phyloP scores from a whole-genome alignment of 2,797 vertebrate genomes.

The Typhlichthys subterraneus region DNA sequence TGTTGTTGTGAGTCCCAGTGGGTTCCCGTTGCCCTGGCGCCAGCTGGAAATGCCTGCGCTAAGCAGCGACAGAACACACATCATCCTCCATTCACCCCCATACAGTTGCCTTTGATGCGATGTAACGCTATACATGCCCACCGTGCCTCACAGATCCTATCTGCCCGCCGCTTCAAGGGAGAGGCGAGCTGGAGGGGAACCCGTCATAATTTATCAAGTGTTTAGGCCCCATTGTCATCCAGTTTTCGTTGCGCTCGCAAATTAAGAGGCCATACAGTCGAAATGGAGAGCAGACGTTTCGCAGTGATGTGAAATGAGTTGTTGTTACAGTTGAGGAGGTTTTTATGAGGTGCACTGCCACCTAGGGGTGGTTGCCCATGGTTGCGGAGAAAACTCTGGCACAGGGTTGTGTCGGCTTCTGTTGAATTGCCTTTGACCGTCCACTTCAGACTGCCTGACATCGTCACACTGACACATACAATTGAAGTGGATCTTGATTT shows the following conservation, averaged over 20 bases:
- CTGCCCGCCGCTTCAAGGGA: conserved; percentile 63
- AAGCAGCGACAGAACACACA: conserved; percentile 73
- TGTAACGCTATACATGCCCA: conserved; percentile 72
- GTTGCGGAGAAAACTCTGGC: conserved; percentile 57
- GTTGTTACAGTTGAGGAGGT: conserved; percentile 35
- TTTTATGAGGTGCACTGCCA: conserved; percentile 67
- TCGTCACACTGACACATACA: conserved; percentile 17
- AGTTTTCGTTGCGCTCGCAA: conserved; percentile 29
- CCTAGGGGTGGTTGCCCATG: conserved; percentile 65
- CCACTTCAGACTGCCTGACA: neutral
- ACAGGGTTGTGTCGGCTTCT: neutral
- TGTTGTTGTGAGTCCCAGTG: conserved; percentile 80
- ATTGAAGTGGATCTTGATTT: conserved; percentile 20
- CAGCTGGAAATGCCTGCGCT: conserved; percentile 80
- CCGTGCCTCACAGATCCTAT: conserved; percentile 68
- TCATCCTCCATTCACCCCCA: conserved; percentile 72
- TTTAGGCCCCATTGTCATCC: conserved; percentile 37
- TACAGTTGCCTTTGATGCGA: conserved; percentile 70
- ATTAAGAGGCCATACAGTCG: conserved; percentile 52
- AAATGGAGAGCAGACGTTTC: conserved; percentile 41
- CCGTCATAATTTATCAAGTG: conserved; percentile 63
- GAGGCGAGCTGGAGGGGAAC: conserved; percentile 26
- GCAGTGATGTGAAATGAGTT: conserved; percentile 38
- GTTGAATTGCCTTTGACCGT: conserved; percentile 16
- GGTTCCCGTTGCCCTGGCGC: conserved; percentile 80